Base-by-base conservation (phyloP, 2,888 invertebrate genomes). In the Ornithoptera priamus region DNA sequence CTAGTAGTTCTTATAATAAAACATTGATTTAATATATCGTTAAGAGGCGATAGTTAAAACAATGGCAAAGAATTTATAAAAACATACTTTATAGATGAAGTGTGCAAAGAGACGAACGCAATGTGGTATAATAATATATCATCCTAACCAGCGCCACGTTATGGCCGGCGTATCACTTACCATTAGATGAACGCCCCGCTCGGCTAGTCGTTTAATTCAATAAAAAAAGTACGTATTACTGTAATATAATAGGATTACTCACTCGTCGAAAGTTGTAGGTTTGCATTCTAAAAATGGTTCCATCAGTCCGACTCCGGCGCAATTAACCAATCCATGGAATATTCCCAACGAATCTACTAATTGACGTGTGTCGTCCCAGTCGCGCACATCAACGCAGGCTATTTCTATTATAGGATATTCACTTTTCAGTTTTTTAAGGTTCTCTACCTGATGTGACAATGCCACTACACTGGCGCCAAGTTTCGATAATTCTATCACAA, bases 251-350 rank as follows among this genome's bases (percentile, higher is more conserved):
- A 58, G 12, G 7, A 22, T 20, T 67, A 83, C 88, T 90, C 89
- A 96, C 96, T 88, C 88, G 81, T 98, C 97, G 76, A 97, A 94
- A 75, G 94, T 94, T 67, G 94, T 93, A 68, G 95, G 94, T 5
- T 93, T 94, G n/a, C 95, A 90, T 68, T 96, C 94, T 1, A 95
- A 85, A 79, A 98, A 95, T 0, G 96, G 93, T 74, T 94, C 94
- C 6, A 96, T 89, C 18, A 93, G 86, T 7, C 95, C 95, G 36
- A 96, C 89, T 2, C 95, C 98, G 1, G 98, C 98, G 91, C 97
- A 97, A 81, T 98, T 98, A 0, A 98, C 97, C 22, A 98, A 85
- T n/a, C 96, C 93, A 85, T 98, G 95, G 64, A 98, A 94, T 6
- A 86, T 86, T 0, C 94, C 94, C 18, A 95, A 88, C 1, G 94